phyloP scores from a whole-genome alignment of 2,888 invertebrate genomes.

The Ennomos fuscantarius region DNA sequence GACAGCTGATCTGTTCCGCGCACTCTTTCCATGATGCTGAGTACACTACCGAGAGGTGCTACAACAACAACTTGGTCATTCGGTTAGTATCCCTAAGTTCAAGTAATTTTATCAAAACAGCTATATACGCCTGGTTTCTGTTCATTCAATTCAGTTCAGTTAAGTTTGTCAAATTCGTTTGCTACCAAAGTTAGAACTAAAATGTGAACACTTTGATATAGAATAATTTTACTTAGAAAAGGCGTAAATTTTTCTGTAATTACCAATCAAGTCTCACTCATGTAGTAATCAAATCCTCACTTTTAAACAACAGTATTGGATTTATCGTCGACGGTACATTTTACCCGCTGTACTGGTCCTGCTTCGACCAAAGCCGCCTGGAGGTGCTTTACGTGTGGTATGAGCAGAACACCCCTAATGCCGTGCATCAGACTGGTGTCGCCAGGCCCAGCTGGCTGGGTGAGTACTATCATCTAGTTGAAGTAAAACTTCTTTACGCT shows the following conservation, averaged over 20 bases:
- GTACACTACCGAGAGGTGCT: constrained; percentile 71
- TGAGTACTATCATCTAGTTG: constrained; percentile 43
- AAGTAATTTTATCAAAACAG: too few relatives aligned
- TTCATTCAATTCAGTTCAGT: too few relatives aligned
- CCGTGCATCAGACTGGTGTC: constrained; percentile 75
- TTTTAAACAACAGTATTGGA: constrained; percentile 70
- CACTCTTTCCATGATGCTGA: constrained; percentile 69
- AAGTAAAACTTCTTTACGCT: too few relatives aligned
- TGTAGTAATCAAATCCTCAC: too few relatives aligned
- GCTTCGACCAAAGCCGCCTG: constrained; percentile 79
- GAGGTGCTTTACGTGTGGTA: constrained; percentile 83
- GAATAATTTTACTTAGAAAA: too few relatives aligned
- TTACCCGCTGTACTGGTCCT: constrained; percentile 77
- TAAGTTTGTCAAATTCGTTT: too few relatives aligned
- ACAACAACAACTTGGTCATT: constrained; percentile 68
- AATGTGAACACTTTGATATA: too few relatives aligned
- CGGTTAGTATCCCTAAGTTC: constrained; percentile 64
- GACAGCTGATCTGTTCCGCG: constrained; percentile 67
- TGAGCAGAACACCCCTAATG: constrained; percentile 73
- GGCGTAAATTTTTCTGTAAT: too few relatives aligned
- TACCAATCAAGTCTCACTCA: too few relatives aligned
- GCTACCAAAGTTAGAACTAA: too few relatives aligned
- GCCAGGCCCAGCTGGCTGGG: constrained; percentile 77
- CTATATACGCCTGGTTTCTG: too few relatives aligned
- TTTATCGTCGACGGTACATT: constrained; percentile 76